Base-by-base conservation (phyloP, 2,113 vertebrate genomes). In the Crotalus viridis region DNA sequence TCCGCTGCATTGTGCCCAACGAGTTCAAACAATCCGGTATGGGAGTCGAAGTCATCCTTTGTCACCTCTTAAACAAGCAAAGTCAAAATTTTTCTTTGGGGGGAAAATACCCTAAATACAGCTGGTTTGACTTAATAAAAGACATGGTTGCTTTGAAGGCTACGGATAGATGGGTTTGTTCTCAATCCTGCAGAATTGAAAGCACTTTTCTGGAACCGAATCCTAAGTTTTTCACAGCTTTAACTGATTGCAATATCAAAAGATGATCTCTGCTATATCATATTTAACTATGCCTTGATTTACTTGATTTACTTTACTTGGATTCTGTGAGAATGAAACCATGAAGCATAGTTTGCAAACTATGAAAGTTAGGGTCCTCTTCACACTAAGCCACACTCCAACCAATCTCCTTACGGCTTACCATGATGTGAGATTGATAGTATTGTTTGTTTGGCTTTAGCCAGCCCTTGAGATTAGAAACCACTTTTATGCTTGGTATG, bases 1-100 rank as follows among this genome's bases (percentile, higher is more conserved):
- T 95, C 91, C 91, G 61, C 87, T 95, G 95, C 48, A 94, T 96
- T 56, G 89, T 95, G 56, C 97, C 96, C 87, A 94, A 94, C 0
- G 93, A 95, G 89, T 95, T 95, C 94, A 91, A 96, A 74, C 89
- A 96, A 90, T 86, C 94, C 48, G 95, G 95, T 89, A 64, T 22
- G 57, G 90, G 17, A 12, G 15, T 90, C 26, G 0, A 55, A 21
- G 5, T 28, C 64, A 24, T 43, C 15, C 17, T 39, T 10, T 74
- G 26, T 0, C 33, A 28, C 17, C 51, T n/a, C n/a, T 26, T 52
- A 28, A 48, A 26, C 10, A 17, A 74, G 12, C 48, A 7, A 13
- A 8, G 69, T 81, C 69, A 4, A 43, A 43, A 81, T 39, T 74
- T 33, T 74, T 81, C 15, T 19, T 33, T 19, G 33, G 8, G 69